phyloP scores from a whole-genome alignment of 2,888 invertebrate genomes.

The Drosophila fulvimacula region DNA sequence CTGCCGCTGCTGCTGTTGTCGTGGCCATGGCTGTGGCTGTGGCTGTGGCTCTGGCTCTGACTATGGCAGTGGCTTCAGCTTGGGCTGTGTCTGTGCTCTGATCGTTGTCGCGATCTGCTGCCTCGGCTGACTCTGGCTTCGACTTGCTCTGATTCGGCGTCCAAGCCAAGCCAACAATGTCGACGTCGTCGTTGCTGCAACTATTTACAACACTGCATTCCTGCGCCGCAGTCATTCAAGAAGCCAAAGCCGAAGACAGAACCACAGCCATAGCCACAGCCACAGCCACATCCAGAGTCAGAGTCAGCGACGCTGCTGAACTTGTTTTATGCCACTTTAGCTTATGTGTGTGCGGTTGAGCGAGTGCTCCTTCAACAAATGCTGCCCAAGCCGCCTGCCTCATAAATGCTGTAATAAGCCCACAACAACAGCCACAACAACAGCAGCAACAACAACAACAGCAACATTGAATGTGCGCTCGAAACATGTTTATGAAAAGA shows the following conservation, averaged over 20 bases:
- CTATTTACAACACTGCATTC: conserved; percentile 78
- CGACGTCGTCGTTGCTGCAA: conserved; percentile 55
- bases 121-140: conserved; percentile 43
- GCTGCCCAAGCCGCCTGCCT: conserved; percentile 53
- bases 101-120: conserved; percentile 75
- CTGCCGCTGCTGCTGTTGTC: conserved; percentile 53
- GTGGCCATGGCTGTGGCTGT: conserved; percentile 39
- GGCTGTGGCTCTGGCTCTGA: conserved; percentile 36
- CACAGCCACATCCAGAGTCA: conserved; percentile 16
- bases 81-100: conserved; percentile 40
- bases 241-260: conserved; percentile 52
- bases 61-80: conserved; percentile 15
- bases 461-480: conserved; percentile 43
- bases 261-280: conserved; percentile 15
- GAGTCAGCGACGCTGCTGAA: conserved; percentile 48
- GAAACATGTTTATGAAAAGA: conserved; percentile 81
- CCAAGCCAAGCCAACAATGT: conserved; percentile 65
- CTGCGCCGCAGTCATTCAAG: conserved; percentile 75
- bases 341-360: conserved; percentile 61
- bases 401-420: conserved; percentile 78
- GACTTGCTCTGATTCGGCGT: conserved; percentile 70
- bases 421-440: conserved; percentile 41
- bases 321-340: conserved; percentile 75
- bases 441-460: conserved; percentile 35
- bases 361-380: conserved; percentile 61